A percentile compares a stretch with the other conserved stretches of the same genome.
phyloP scores from a whole-genome alignment of 2,113 vertebrate species.

The Clarias batrachus region DNA sequence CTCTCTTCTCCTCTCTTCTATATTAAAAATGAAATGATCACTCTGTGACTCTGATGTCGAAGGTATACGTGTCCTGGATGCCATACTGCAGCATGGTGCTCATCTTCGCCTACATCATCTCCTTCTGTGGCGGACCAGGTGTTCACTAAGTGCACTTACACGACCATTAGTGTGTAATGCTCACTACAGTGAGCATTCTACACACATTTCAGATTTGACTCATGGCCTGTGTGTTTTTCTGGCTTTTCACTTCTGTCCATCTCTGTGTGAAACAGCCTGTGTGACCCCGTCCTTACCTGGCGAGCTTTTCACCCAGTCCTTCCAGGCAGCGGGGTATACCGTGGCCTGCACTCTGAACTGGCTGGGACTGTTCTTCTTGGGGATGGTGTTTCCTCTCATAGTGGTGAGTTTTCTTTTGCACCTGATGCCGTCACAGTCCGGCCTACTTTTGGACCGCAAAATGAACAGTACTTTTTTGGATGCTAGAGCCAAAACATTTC shows the following conservation, averaged over 20 bases:
- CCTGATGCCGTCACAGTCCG: no score
- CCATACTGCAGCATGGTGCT: slow-evolving; percentile 79
- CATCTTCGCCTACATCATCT: slow-evolving; percentile 76
- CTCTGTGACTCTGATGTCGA: slow-evolving; percentile 32
- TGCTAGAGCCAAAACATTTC: no score
- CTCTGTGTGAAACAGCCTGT: slow-evolving; percentile 64
- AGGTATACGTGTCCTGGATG: slow-evolving; percentile 73
- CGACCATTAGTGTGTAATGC: not conserved
- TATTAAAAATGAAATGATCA: not conserved
- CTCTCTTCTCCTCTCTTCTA: not conserved
- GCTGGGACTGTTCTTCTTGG: slow-evolving; percentile 74
- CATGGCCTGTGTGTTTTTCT: not conserved
- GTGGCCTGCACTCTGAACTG: slow-evolving; percentile 71
- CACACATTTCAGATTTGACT: not conserved
- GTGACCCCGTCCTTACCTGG: slow-evolving; percentile 67
- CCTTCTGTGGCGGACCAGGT: slow-evolving; percentile 78
- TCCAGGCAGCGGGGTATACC: slow-evolving; percentile 73
- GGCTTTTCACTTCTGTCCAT: not conserved
- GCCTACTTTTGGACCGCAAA: no score
- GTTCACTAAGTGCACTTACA: slow-evolving; percentile 33
- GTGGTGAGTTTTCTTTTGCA: slow-evolving; percentile 68
- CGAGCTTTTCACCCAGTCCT: slow-evolving; percentile 78
- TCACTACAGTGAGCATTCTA: not conserved
- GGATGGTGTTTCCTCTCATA: slow-evolving; percentile 78
- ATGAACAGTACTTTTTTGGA: no score